Percentiles rank a stretch among this genome's conserved stretches.
Conservation (phyloP, 2,888 invertebrate species). For the Diloba caeruleocephala region DNA sequence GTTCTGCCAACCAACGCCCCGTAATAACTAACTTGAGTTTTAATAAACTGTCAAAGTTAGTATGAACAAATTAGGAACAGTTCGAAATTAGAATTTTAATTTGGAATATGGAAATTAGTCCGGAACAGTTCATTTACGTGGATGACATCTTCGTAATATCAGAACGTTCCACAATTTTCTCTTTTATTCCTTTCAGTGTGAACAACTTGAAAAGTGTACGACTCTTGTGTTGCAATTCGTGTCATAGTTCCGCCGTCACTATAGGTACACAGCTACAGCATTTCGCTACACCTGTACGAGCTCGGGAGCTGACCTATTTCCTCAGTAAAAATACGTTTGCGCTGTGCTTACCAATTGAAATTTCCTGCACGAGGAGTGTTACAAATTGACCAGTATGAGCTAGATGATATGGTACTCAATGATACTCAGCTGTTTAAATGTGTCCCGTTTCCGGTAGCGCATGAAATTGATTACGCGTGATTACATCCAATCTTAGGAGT, state of each 20-base stretch:
- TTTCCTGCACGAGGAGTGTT: slow-evolving; percentile 46
- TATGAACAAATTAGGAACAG: too few species aligned
- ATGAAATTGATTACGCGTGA: slow-evolving; percentile 24
- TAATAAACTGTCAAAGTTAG: too few species aligned
- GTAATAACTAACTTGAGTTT: too few species aligned
- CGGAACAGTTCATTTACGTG: too few species aligned
- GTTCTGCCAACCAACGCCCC: too few species aligned
- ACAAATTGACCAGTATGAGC: slow-evolving; percentile 44
- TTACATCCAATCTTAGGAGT: slow-evolving; percentile 31
- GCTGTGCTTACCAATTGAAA: slow-evolving; percentile 48
- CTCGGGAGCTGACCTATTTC: slow-evolving; percentile 40
- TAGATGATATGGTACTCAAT: slow-evolving; percentile 35
- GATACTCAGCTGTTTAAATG: slow-evolving; percentile 34
- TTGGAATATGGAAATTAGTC: too few species aligned
- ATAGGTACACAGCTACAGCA: slow-evolving; percentile 6
- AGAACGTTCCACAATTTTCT: too few species aligned
- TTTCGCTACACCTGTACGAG: slow-evolving; percentile 18
- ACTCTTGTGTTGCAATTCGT: slow-evolving; percentile 6
- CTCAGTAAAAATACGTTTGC: slow-evolving; percentile 43
- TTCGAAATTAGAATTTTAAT: too few species aligned
- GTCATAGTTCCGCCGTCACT: not conserved
- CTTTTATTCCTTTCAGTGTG: not conserved
- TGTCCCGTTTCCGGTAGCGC: slow-evolving; percentile 13
- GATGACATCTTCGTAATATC: too few species aligned
- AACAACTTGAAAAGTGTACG: not conserved